Base-by-base conservation (phyloP, 1,140 invertebrate genomes). In the Leptinotarsa defecta region DNA sequence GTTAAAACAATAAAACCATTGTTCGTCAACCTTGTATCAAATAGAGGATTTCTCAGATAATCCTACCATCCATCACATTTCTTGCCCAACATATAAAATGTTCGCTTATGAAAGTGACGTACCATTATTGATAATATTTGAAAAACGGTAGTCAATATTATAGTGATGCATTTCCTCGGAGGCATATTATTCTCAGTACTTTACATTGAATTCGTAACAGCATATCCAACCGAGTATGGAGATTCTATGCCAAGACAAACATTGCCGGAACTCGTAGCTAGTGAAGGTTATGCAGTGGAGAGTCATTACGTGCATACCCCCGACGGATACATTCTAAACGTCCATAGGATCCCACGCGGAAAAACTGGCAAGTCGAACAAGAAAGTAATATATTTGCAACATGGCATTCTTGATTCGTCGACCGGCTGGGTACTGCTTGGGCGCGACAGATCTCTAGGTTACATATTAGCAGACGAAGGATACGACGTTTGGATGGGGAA, bases 401-500 rank as follows among this genome's bases (percentile, higher is more conserved):
- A 95, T 79, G 94, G 93, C 6, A 82, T 95, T 0, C 82, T 94
- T 0, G 87, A 87, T 13, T 91, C 89, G 75, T 91, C 92, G 1
- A 88, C 90, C 1, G 89, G 90, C 78, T 95, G 90, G 89, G 78
- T 94, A 13, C 83, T 92, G 3, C 85, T 88, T 48, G 90, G 90
- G 27, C 90, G 91, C 11, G 83, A 88, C 20, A 91, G 91, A 77
- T 88, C 88, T 4, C 81, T 94, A 6, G 92, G 82, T n/a, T 93
- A 91, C 79, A 84, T 92, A 27, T 84, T 94, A 11, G 90, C 91
- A 4, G 91, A 94, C 84, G 85, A 85, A 75, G 93, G 93, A 43
- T 95, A 91, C 78, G 94, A 95, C 81, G 93, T 95, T 0, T 94
- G 92, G 92, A 82, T 93, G 76, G 90, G 90, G 0, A 94, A 94